phyloP scores from a whole-genome alignment of 2,113 vertebrate genomes.

The Hydrolagus affinis region DNA sequence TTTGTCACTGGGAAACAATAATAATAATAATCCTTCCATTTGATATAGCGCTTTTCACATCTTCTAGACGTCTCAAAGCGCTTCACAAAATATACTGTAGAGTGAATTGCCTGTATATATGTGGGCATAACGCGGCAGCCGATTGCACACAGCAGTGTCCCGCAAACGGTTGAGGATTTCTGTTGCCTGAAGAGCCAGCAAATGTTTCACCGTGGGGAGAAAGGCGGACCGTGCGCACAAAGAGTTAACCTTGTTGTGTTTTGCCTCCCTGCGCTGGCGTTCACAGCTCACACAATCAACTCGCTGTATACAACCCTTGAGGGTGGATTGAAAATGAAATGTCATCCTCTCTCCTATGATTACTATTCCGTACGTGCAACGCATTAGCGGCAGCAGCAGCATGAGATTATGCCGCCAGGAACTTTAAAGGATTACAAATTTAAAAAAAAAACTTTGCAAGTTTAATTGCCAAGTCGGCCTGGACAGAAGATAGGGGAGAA shows the following conservation, averaged over 20 bases:
- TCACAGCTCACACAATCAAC: neutral
- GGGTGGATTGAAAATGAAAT: constrained; percentile 7
- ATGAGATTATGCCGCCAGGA: constrained; percentile 5
- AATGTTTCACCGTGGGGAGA: too few relatives aligned
- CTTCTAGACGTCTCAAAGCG: too few relatives aligned
- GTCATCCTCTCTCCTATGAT: neutral
- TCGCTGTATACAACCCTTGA: neutral
- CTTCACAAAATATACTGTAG: too few relatives aligned
- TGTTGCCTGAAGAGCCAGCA: too few relatives aligned
- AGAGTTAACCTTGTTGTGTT: neutral
- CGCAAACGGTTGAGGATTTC: neutral
- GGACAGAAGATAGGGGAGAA: constrained; percentile 3
- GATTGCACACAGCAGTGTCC: too few relatives aligned
- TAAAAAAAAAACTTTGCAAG: neutral
- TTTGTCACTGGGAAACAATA: neutral
- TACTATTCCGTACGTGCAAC: constrained; percentile 1
- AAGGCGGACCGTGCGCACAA: neutral
- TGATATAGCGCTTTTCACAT: too few relatives aligned
- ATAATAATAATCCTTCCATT: too few relatives aligned
- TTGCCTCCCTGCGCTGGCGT: neutral
- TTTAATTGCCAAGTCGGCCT: neutral
- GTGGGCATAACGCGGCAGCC: too few relatives aligned
- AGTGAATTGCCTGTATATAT: too few relatives aligned
- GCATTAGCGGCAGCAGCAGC: neutral
- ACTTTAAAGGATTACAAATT: neutral